These are phyloP conservation scores for Monochamus alternatus DNA, from an alignment of 2,888 invertebrate species.

Conservation along the genomic window DNA sequence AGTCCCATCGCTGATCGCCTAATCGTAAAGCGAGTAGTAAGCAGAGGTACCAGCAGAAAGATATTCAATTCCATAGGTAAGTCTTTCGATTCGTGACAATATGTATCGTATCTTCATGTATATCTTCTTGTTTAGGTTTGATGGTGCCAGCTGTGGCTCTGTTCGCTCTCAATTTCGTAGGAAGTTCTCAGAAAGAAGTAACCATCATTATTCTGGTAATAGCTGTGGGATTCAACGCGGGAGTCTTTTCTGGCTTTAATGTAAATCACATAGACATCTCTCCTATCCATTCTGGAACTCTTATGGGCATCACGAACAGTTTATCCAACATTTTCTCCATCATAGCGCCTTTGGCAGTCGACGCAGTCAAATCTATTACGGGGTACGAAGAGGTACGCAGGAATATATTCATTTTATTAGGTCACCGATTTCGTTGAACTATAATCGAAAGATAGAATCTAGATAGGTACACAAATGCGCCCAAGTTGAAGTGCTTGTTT, in stretches of 20 bases:
- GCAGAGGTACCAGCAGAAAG: conserved; percentile 59
- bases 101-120: no score
- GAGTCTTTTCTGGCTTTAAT: conserved; percentile 78
- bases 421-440: no score
- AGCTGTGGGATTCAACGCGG: conserved; percentile 82
- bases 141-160: conserved; percentile 78
- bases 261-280: conserved; percentile 87
- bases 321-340: conserved; percentile 83
- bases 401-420: no score
- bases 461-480: no score
- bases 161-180: conserved; percentile 76
- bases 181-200: conserved; percentile 72
- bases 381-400: conserved; percentile 42
- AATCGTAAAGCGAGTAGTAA: conserved; percentile 67
- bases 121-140: conserved; percentile 54
- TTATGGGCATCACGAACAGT: conserved; percentile 88
- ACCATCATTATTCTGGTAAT: conserved; percentile 78
- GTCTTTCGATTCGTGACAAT: neutral
- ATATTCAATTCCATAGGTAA: conserved; percentile 53
- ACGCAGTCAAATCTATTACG: conserved; percentile 70
- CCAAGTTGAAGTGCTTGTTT: no score
- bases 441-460: no score
- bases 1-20: conserved; percentile 78
- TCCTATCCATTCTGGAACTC: conserved; percentile 85
- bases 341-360: conserved; percentile 81